phyloP scores from a whole-genome alignment of 1,140 invertebrate genomes.

The Drosophila kepulauana region DNA sequence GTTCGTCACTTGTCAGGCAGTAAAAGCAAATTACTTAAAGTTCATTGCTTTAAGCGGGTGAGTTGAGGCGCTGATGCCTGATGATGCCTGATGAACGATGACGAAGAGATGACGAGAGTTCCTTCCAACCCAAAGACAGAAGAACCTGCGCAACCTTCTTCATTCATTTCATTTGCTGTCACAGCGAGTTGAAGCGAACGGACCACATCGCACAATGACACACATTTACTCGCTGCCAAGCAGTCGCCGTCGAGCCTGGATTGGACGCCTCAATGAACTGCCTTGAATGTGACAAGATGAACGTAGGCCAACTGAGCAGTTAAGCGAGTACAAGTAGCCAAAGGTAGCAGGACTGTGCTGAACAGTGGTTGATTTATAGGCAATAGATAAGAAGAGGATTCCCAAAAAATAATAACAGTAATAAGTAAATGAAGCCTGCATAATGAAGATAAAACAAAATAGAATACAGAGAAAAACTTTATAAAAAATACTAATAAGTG shows the following conservation, averaged over 20 bases:
- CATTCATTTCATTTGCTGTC: slow-evolving; percentile 61
- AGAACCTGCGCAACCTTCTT: slow-evolving; percentile 39
- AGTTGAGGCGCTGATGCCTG: slow-evolving; percentile 34
- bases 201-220: slow-evolving; percentile 3
- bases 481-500: too few relatives aligned
- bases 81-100: slow-evolving; percentile 47
- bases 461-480: too few relatives aligned
- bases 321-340: background rate
- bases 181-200: background rate
- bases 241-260: background rate
- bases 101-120: slow-evolving; percentile 18
- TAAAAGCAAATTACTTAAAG: slow-evolving; percentile 82
- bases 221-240: background rate
- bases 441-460: too few relatives aligned
- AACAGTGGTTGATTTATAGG: too few relatives aligned
- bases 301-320: background rate
- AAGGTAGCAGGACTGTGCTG: background rate
- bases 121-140: too few relatives aligned
- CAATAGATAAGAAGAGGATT: too few relatives aligned
- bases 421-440: too few relatives aligned
- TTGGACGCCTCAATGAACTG: background rate
- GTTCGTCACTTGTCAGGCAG: slow-evolving; percentile 77
- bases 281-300: background rate
- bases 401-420: too few relatives aligned
- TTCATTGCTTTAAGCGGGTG: slow-evolving; percentile 79